phyloP scores from a whole-genome alignment of 2,888 invertebrate species.

The Pammene aurita region DNA sequence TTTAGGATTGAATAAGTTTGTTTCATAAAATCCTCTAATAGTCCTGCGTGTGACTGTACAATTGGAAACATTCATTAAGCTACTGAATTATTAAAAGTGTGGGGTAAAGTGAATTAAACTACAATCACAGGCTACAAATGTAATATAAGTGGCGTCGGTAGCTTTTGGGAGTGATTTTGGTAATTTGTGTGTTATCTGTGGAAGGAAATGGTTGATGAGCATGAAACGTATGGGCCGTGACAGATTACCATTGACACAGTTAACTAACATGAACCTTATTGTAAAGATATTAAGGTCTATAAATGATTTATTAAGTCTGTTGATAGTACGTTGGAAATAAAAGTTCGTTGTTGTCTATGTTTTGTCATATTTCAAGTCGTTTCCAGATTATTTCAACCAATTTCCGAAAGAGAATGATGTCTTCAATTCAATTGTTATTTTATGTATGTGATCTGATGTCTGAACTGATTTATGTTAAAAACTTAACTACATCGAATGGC shows the following conservation, averaged over 20 bases:
- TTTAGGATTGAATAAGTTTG: background rate
- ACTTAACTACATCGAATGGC: no score
- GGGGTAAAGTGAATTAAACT: slow-evolving; percentile 23
- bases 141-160: no score
- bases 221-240: slow-evolving; percentile 1
- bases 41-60: slow-evolving; percentile 39
- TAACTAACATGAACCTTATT: background rate
- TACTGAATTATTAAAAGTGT: slow-evolving; percentile 44
- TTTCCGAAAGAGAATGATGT: no score
- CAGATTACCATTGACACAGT: background rate
- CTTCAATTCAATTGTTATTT: no score
- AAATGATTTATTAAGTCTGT: background rate
- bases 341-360: no score
- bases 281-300: background rate
- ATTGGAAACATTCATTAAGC: slow-evolving; percentile 42
- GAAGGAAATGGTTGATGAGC: slow-evolving; percentile 5
- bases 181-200: slow-evolving; percentile 16
- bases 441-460: no score
- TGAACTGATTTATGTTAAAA: no score
- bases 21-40: background rate
- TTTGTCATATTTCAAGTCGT: no score
- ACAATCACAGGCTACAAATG: slow-evolving; percentile 7
- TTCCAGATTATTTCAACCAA: no score
- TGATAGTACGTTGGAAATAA: no score
- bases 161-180: slow-evolving; percentile 10